Evolutionary conservation across 2,113 vertebrate genomes (phyloP).

Genomic region (Peromyscus californicus): DNA sequence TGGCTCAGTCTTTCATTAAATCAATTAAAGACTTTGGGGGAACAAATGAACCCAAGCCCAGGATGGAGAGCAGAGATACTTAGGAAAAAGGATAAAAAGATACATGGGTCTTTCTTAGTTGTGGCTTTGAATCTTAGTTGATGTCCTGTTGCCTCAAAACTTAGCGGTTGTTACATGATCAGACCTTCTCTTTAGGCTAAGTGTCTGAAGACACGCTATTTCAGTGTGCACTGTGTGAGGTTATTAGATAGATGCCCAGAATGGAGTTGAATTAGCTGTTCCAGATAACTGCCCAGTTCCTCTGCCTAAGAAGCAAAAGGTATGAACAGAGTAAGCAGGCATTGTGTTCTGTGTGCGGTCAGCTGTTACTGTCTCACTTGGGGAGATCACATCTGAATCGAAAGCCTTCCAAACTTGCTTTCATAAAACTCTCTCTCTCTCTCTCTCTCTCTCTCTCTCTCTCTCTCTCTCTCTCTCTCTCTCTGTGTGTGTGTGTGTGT

Average conservation of each 20-base stretch:
- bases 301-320: background rate
- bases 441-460: too few species aligned
- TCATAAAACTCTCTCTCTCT: background rate
- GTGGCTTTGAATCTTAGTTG: background rate
- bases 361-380: background rate
- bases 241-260: accelerated
- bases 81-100: too few species aligned
- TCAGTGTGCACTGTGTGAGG: background rate
- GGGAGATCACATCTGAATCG: background rate
- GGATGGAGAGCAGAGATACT: background rate
- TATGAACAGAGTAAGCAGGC: accelerated
- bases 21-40: background rate
- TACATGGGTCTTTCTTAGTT: too few species aligned
- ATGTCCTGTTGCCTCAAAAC: background rate
- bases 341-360: background rate
- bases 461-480: too few species aligned
- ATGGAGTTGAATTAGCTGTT: background rate
- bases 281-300: background rate
- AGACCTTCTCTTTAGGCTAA: background rate
- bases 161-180: background rate
- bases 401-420: background rate
- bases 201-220: background rate
- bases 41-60: accelerated
- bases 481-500: background rate
- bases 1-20: constrained; percentile 5